Evolutionary conservation across 1,140 invertebrate genomes (phyloP), one percentile per base, ranked within the genome.

Genomic region (Zaprionus vittiger): DNA sequence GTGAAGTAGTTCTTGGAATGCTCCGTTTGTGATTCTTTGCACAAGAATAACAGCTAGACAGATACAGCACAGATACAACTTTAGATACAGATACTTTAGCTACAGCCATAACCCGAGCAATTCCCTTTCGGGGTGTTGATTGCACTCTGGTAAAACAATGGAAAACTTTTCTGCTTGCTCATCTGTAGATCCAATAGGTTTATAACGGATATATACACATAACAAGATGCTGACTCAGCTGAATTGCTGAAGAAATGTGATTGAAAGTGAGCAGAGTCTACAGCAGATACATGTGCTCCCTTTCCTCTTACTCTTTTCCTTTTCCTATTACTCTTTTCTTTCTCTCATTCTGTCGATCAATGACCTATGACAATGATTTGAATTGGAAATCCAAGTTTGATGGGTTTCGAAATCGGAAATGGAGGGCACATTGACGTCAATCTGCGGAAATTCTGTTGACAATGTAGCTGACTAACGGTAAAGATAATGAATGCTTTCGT

Each of bases 1-100:
- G 68, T 84, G 69, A 76, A 89, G 84, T 89, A 60, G 55, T 89
- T 89, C 84, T 73, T 26, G 76, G 85, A 89, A 89, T 77, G 66
- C 31, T 34, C 31, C 31, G 31, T 11, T 73, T 67, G 55, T 60
- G 72, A 70, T 63, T 54, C 66, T 74, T 67, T 14, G 24, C 61
- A 69, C 55, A 72, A 49, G 49, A 77, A 71, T 54, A 80, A 54
- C 47, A 66, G 60, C 34, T n/a, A 54, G 62, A 34, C 14, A 67
- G 34, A 66, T 62, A 66, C 22, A 68, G 28, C 2, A 31, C 28
- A 31, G 28, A 31, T 31, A 70, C n/a, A n/a, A n/a, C n/a, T n/a
- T n/a, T n/a, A n/a, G n/a, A n/a, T n/a, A n/a, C 54, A 79, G 49
- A 71, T 55, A 61, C 49, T 24, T 75, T 66, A 28, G 67, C 44